phyloP scores from a whole-genome alignment of 2,888 invertebrate species.

The Clanis bilineata region DNA sequence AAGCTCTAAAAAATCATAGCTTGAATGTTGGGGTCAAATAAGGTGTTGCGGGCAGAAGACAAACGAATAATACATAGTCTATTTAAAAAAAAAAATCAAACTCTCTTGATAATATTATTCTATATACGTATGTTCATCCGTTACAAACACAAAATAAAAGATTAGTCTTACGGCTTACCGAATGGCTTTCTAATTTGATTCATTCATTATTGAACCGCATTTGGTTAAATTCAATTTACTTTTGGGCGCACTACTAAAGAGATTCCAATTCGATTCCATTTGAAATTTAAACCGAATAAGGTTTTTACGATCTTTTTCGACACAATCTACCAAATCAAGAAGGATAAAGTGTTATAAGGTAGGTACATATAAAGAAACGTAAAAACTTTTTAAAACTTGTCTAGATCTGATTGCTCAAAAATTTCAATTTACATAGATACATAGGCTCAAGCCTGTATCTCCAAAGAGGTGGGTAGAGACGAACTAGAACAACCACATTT shows the following conservation, averaged over 20 bases:
- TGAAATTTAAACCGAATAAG: slow-evolving; percentile 46
- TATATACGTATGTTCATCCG: not conserved
- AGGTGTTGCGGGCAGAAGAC: too few relatives aligned
- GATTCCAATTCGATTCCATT: slow-evolving; percentile 46
- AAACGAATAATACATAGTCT: too few relatives aligned
- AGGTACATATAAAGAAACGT: not conserved
- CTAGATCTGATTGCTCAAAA: not conserved
- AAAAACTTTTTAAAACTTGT: not conserved
- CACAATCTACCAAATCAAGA: slow-evolving; percentile 9
- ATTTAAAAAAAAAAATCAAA: too few relatives aligned
- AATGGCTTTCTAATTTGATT: slow-evolving; percentile 28
- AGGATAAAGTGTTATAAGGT: not conserved
- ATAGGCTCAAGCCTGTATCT: too few relatives aligned
- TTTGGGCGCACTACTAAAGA: slow-evolving; percentile 45
- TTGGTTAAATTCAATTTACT: slow-evolving; percentile 53
- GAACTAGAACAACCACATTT: too few relatives aligned
- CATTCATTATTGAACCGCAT: slow-evolving; percentile 44
- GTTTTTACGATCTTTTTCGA: slow-evolving; percentile 31
- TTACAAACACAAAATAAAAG: slow-evolving; percentile 18
- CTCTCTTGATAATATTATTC: not conserved
- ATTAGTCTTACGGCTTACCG: slow-evolving; percentile 26
- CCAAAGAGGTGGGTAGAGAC: too few relatives aligned
- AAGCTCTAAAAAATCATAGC: too few relatives aligned
- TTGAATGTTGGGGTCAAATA: too few relatives aligned
- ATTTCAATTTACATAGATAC: too few relatives aligned